phyloP scores from a whole-genome alignment of 2,888 invertebrate genomes.

The Cataglyphis albicans region DNA sequence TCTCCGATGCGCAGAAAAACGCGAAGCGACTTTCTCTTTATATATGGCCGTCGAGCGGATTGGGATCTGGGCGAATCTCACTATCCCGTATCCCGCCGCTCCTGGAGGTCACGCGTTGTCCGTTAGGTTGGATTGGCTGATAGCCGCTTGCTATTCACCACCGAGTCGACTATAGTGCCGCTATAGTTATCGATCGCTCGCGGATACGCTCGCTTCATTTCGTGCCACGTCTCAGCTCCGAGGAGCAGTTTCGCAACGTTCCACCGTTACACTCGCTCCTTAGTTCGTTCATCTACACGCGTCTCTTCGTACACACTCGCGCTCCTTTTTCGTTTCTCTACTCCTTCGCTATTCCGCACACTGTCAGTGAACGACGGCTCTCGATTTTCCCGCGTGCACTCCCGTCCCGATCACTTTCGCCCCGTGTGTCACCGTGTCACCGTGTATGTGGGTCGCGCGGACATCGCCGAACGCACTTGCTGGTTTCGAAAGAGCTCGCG shows the following conservation, averaged over 20 bases:
- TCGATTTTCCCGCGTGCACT: constrained; percentile 62
- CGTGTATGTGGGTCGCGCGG: constrained; percentile 60
- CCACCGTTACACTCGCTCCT: constrained; percentile 6
- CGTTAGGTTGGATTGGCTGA: constrained; percentile 69
- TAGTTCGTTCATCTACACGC: background rate
- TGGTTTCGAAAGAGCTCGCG: background rate
- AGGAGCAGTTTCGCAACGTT: constrained; percentile 25
- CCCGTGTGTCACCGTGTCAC: constrained; percentile 67
- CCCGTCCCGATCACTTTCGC: constrained; percentile 34
- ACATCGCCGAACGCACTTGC: constrained; percentile 22
- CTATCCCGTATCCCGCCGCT: constrained; percentile 17
- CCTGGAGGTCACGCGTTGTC: constrained; percentile 43
- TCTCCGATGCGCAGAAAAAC: constrained; percentile 37
- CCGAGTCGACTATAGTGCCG: constrained; percentile 57
- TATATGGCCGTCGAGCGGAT: constrained; percentile 46
- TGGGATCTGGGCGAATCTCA: constrained; percentile 11
- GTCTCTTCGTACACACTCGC: constrained; percentile 4
- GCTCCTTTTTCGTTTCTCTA: background rate
- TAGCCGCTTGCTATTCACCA: constrained; percentile 65
- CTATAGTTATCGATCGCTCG: constrained; percentile 74
- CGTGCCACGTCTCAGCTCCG: constrained; percentile 58
- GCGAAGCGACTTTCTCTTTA: constrained; percentile 57
- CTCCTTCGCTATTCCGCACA: background rate
- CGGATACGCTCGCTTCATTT: constrained; percentile 71
- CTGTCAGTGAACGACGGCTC: background rate